Conservation (phyloP, 1,140 invertebrate species). For the Megalonaias nervosa region DNA sequence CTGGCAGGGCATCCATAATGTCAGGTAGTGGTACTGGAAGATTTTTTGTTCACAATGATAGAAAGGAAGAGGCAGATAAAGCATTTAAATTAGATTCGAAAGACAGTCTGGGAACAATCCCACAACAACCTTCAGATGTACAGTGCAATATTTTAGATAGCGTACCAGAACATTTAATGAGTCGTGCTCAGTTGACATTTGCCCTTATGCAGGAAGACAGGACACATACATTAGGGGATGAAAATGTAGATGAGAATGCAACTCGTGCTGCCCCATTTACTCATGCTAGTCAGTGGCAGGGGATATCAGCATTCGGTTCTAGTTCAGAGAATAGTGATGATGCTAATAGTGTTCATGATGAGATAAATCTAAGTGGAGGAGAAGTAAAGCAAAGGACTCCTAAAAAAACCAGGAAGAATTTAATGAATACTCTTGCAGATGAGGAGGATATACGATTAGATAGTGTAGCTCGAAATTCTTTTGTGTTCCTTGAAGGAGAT, state of each 20-base stretch:
- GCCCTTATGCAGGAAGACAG: conserved; percentile 65
- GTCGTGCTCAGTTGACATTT: conserved; percentile 59
- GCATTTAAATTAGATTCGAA: no score
- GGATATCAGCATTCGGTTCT: conserved; percentile 60
- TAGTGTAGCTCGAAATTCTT: conserved; percentile 58
- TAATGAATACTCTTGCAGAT: conserved; percentile 60
- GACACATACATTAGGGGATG: conserved; percentile 64
- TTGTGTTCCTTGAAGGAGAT: conserved; percentile 57
- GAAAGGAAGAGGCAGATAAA: no score
- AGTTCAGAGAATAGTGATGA: conserved; percentile 61
- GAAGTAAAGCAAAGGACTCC: conserved; percentile 41
- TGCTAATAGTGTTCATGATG: conserved; percentile 52
- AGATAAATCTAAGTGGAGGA: conserved; percentile 39
- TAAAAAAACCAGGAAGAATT: conserved; percentile 36
- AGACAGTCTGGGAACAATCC: conserved; percentile 19
- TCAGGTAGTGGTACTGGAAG: no score
- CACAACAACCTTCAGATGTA: conserved; percentile 34
- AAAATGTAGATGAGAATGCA: conserved; percentile 66
- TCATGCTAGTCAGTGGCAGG: conserved; percentile 67
- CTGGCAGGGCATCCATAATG: no score
- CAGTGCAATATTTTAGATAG: conserved; percentile 48
- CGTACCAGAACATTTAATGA: conserved; percentile 46
- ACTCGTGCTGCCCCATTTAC: conserved; percentile 68
- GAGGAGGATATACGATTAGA: conserved; percentile 62
- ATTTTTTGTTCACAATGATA: no score